These are phyloP conservation scores for Hirtodrosophila duncani DNA, from an alignment of 2,888 invertebrate genomes.

Conservation along the genomic window DNA sequence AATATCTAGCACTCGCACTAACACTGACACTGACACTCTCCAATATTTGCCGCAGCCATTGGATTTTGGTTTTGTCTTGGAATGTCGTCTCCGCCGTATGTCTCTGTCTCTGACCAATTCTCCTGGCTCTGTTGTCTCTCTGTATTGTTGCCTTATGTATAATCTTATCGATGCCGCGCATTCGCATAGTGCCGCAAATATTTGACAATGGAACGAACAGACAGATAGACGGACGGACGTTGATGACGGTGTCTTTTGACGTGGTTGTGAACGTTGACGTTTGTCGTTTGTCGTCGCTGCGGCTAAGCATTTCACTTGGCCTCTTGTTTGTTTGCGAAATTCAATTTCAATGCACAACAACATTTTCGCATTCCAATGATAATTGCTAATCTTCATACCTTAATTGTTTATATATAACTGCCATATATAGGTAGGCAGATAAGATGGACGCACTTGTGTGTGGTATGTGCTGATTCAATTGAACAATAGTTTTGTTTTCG, in stretches of 20 bases:
- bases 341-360: conserved; percentile 67
- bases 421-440: conserved; percentile 15
- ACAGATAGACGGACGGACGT: conserved; percentile 35
- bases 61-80: conserved; percentile 15
- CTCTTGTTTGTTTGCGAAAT: conserved; percentile 52
- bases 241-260: conserved; percentile 42
- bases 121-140: conserved; percentile 19
- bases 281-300: conserved; percentile 17
- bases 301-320: conserved; percentile 23
- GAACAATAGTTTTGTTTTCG: conserved; percentile 48
- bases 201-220: conserved; percentile 8
- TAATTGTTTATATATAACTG: conserved; percentile 51
- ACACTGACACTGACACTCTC: conserved; percentile 50
- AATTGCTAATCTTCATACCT: conserved; percentile 67
- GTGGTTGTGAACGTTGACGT: conserved; percentile 6
- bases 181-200: conserved; percentile 51
- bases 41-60: conserved; percentile 58
- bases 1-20: conserved; percentile 12
- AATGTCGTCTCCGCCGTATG: conserved; percentile 45
- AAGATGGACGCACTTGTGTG: too few relatives aligned
- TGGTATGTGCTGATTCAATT: conserved; percentile 44
- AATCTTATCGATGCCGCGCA: conserved; percentile 66
- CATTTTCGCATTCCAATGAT: conserved; percentile 67
- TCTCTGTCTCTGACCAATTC: conserved; percentile 14
- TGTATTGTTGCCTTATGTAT: conserved; percentile 54